Conservation (phyloP, 2,888 invertebrate genomes). For the Pristionchus exspectatus region DNA sequence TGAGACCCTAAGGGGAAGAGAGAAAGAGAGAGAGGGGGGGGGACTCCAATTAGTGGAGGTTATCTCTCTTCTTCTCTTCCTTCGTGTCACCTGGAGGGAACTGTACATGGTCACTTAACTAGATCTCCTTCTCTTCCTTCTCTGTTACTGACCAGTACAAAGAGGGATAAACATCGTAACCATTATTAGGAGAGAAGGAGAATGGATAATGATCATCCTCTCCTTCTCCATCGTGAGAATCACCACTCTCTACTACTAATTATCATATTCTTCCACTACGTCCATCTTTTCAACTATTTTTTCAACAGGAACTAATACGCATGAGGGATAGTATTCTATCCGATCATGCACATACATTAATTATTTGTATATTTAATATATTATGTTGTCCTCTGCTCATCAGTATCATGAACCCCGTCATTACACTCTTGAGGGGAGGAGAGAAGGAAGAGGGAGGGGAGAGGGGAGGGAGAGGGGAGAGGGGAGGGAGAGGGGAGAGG, state of each 20-base stretch:
- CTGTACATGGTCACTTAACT: background rate
- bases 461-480: too few species aligned
- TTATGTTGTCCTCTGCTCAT: background rate
- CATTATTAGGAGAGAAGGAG: background rate
- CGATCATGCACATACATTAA: too few species aligned
- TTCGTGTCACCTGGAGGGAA: too few species aligned
- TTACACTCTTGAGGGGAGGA: background rate
- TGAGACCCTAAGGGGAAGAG: background rate
- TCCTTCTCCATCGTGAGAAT: background rate
- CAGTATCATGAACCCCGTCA: background rate
- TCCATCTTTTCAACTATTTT: too few species aligned
- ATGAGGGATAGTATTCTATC: too few species aligned
- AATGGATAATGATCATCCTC: background rate
- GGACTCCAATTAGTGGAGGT: background rate
- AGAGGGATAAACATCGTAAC: background rate
- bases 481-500: too few species aligned
- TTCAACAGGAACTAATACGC: too few species aligned
- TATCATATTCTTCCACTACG: too few species aligned
- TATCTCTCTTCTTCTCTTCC: too few species aligned
- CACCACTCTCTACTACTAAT: background rate
- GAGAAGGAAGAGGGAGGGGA: too few species aligned
- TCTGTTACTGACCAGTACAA: background rate
- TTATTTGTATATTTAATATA: too few species aligned
- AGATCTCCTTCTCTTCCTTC: background rate
- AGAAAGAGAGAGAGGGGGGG: too few species aligned